Evolutionary conservation across 2,797 vertebrate species (phyloP), one percentile per base, ranked within the genome.

Genomic region (Scleropages formosus): DNA sequence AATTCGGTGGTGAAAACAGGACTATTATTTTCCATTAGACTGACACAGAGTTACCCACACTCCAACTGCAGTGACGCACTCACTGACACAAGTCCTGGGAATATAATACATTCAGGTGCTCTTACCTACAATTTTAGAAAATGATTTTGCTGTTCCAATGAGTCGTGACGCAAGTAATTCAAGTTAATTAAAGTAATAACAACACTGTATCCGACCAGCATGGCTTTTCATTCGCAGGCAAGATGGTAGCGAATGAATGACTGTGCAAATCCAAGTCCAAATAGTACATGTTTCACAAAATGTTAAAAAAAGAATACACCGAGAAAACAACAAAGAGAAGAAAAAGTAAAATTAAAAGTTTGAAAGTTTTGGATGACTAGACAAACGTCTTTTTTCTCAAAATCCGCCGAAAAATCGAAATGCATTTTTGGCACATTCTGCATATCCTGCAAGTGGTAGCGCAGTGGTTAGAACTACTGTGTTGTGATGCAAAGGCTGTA

Each of bases 221-320:
- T 49, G 68, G 47, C 68, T 68, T 68, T 13, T 47, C 66, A 68
- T 51, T 51, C 39, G 24, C 47, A 68, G 47, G n/a, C 66, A 49
- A 44, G 68, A 68, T 47, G 26, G 7, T 44, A 51, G 18, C 22
- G 51, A 49, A 68, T 51, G 20, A 47, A 18, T 20, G 66, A n/a
- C n/a, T n/a, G n/a, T 39, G 49, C 66, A 68, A 47, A 68, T 68
- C 68, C 64, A n/a, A n/a, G n/a, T 39, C 27, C 62, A 64, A 26
- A 62, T 63, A 31, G 61, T 24, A 6, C 44, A 20, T n/a, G 3
- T 68, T 68, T 68, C 68, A 12, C 49, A 22, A 15, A 68, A 68
- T 22, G 44, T 68, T 47, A 24, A 46, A 11, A 20, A 12, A 68
- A 31, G 39, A 39, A 39, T 39, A 2, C 39, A 31, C 31, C 6